These are phyloP conservation scores for Eupithecia insigniata DNA, from an alignment of 2,888 invertebrate genomes.

Conservation along the genomic window DNA sequence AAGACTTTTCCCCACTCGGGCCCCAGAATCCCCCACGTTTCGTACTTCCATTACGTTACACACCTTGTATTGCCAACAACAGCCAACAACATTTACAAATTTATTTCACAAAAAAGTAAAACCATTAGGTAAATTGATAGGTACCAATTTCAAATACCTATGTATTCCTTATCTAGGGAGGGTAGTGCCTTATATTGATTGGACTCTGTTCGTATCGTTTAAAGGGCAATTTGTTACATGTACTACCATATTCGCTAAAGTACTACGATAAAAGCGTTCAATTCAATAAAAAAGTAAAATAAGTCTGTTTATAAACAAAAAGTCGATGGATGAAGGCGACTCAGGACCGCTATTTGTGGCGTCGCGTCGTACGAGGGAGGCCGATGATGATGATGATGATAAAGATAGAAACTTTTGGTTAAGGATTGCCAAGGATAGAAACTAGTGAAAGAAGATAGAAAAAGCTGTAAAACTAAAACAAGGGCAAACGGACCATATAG, in stretches of 20 bases:
- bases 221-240: not conserved
- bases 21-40: too few species aligned
- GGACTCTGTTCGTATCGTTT: not conserved
- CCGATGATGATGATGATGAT: too few species aligned
- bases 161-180: not conserved
- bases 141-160: not conserved
- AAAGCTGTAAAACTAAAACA: too few species aligned
- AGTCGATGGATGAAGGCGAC: too few species aligned
- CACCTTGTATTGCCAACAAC: not conserved
- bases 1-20: too few species aligned
- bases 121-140: not conserved
- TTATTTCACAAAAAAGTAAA: not conserved
- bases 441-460: too few species aligned
- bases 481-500: too few species aligned
- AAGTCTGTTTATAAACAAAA: not conserved
- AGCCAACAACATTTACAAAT: not conserved
- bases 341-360: too few species aligned
- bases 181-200: not conserved
- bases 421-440: too few species aligned
- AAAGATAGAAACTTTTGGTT: too few species aligned
- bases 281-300: not conserved
- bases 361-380: too few species aligned
- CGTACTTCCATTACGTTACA: too few species aligned
- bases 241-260: not conserved
- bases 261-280: not conserved